Base-by-base conservation (phyloP, 1,140 invertebrate genomes). In the Sycophila sp. region DNA sequence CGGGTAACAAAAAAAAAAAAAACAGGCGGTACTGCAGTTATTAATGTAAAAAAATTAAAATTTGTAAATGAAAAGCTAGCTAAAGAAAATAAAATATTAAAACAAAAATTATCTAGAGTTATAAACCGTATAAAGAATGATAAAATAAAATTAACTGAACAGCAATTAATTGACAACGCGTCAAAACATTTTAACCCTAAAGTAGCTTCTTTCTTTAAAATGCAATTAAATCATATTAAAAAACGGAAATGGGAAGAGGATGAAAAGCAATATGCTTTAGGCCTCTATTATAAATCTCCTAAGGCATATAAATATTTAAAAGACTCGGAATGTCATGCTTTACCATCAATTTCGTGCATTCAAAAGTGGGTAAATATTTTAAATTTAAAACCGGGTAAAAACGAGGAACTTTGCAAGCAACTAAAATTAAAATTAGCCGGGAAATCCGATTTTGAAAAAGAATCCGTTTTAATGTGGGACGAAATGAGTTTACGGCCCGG, bases 381-480 rank as follows among this genome's bases (percentile, higher is more conserved):
- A n/a, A n/a, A n/a, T n/a, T n/a, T n/a, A n/a, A n/a, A n/a, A n/a
- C n/a, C n/a, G n/a, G n/a, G 2, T 32, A n/a, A 17, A 32, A 51
- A 51, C 3, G 3, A 4, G 28, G 13, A 51, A 11, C 30, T 53
- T 28, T 10, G 4, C 10, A 55, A 55, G 22, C 59, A 71, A 17
- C 22, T 47, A 47, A 47, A 47, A 47, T 19, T 47, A 19, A 47
- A 47, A 47, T 47, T 47, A 11, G 45, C 17, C 3, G 17, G 45
- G 4, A 47, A 47, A 47, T 42, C 58, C 5, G 36, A 47, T 17
- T 22, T 58, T 32, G 65, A 78, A 59, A 73, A 66, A 55, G 42
- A 76, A 26, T 73, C 71, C 40, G 62, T 73, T 38, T 56, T 80
- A 30, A 75, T 78, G 63, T 74, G 73, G 63, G 76, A 80, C 60